Evolutionary conservation across 2,797 vertebrate genomes (phyloP).

Genomic region (Pseudomugil tenellus): DNA sequence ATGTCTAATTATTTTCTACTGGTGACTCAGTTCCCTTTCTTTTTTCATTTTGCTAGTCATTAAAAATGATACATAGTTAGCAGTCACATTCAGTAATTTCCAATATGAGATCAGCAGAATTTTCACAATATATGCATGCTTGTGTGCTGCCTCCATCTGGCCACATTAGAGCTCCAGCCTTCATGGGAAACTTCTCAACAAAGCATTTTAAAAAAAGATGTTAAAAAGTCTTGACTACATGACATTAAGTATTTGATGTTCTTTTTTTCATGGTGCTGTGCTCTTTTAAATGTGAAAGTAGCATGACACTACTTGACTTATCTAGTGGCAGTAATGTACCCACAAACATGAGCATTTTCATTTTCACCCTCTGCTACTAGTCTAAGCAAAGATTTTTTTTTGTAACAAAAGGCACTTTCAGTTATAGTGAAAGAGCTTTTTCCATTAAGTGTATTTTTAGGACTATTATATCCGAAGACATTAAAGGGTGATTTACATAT

Average conservation of each 20-base stretch:
- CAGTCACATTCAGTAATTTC: slow-evolving; percentile 45
- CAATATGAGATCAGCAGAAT: slow-evolving; percentile 40
- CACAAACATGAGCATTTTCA: slow-evolving; percentile 4
- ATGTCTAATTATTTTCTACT: slow-evolving; percentile 26
- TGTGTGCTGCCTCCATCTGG: slow-evolving; percentile 58
- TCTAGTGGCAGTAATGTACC: slow-evolving; percentile 8
- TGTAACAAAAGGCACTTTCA: no score
- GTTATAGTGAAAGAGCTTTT: neutral
- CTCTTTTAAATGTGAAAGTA: slow-evolving; percentile 50
- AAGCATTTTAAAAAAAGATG: slow-evolving; percentile 13
- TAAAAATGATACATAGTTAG: slow-evolving; percentile 25
- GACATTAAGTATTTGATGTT: slow-evolving; percentile 38
- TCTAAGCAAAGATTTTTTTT: no score
- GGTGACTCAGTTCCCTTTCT: slow-evolving; percentile 13
- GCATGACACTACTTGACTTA: slow-evolving; percentile 22
- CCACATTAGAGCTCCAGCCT: slow-evolving; percentile 33
- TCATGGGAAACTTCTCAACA: slow-evolving; percentile 12
- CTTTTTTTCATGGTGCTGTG: slow-evolving; percentile 19
- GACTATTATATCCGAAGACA: neutral
- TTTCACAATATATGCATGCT: slow-evolving; percentile 37
- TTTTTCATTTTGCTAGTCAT: slow-evolving; percentile 29
- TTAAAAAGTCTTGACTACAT: slow-evolving; percentile 43
- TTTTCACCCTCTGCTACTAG: slow-evolving; percentile 1
- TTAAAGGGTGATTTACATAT: neutral
- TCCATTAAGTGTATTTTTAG: neutral